Evolutionary conservation across 1,140 invertebrate species (phyloP).

Genomic region (Adoxophyes honmai): DNA sequence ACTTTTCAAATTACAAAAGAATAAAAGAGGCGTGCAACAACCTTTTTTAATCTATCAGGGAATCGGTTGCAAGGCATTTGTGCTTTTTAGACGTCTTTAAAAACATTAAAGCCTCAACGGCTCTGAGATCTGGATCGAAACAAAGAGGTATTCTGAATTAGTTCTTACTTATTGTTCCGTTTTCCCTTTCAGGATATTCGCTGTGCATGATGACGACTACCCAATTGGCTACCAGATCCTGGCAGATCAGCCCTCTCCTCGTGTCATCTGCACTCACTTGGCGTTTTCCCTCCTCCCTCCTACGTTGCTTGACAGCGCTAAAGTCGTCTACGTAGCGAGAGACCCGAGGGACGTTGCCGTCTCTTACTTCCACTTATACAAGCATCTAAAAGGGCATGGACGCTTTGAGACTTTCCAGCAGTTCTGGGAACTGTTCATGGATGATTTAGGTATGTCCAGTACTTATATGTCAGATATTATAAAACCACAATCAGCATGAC

Average conservation of each 20-base stretch:
- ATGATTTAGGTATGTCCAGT: constrained; percentile 78
- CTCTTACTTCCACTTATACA: constrained; percentile 86
- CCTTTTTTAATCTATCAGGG: no score
- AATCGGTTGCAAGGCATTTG: no score
- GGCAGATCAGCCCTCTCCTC: constrained; percentile 58
- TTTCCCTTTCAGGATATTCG: not conserved
- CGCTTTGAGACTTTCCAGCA: constrained; percentile 82
- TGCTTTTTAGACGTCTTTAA: no score
- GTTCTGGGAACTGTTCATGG: constrained; percentile 85
- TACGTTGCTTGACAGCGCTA: constrained; percentile 23
- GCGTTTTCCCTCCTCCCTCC: constrained; percentile 81
- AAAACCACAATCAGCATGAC: no score
- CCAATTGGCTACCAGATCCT: not conserved
- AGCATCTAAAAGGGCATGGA: constrained; percentile 80
- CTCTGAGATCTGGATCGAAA: no score
- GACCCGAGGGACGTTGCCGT: constrained; percentile 90
- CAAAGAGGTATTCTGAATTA: not conserved
- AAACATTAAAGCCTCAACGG: no score
- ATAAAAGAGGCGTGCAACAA: no score
- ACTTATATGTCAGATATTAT: no score
- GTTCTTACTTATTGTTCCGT: no score
- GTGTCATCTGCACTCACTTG: constrained; percentile 85
- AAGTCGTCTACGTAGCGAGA: constrained; percentile 85
- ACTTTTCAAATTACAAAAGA: no score
- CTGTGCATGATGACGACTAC: not conserved